Base-by-base conservation (phyloP, 2,797 vertebrate species). In the Capromys pilorides region DNA sequence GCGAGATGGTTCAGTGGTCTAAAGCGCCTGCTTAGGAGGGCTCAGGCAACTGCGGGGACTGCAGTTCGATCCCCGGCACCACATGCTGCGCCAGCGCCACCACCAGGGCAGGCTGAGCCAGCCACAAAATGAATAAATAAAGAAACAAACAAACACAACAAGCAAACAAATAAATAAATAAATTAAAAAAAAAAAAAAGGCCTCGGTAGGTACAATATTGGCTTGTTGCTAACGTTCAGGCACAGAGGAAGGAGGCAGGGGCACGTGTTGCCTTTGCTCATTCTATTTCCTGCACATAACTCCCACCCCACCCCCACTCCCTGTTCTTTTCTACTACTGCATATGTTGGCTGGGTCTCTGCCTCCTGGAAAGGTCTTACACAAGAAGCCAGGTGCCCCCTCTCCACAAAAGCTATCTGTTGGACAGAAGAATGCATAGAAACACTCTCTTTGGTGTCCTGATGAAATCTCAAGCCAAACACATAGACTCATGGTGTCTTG, bases 371-470 rank as follows among this genome's bases (percentile, higher is more conserved):
- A 28, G 73, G 49, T 45, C 45, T 84, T 28, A 86, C 49, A 86
- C 21, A 94, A 73, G 26, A 80, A 78, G 51, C 21, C 31, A 49
- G 24, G 36, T n/a, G 33, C 10, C 28, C 57, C 36, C 19, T 19
- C 41, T 71, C 57, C 26, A 67, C 12, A 19, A 4, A 62, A 57
- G 64, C 24, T 79, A 66, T 88, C 39, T 59, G 19, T n/a, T 4
- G 11, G 39, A 83, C 11, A 84, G 77, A 82, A 88, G 85, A 91
- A 62, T 14, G 79, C 26, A 64, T 9, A 33, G 22, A 49, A 80
- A 93, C 41, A 87, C n/a, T 93, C 67, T 67, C 64, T 89, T 95
- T 73, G 83, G n/a, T 59, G 36, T 94, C 33, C 59, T 64, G 41
- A 71, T 85, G 66, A 80, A 86, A 81, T 59, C 66, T 61, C 54